phyloP scores from a whole-genome alignment of 2,797 vertebrate species.

The Lagodon rhomboides region DNA sequence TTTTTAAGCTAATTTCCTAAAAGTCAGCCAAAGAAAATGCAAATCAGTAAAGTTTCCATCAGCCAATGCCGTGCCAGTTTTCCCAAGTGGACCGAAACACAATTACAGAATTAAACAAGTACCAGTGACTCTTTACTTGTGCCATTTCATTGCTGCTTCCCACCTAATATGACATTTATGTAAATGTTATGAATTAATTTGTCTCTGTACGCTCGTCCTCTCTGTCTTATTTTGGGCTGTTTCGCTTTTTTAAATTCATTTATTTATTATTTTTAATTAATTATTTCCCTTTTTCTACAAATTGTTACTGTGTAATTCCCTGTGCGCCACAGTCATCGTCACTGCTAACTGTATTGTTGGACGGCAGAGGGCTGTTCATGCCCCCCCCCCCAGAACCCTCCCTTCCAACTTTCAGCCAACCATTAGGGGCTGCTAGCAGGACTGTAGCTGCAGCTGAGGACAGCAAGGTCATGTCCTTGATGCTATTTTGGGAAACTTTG shows the following conservation, averaged over 20 bases:
- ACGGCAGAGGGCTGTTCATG: background rate
- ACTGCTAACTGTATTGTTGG: background rate
- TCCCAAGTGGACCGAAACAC: constrained; percentile 58
- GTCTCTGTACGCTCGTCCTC: constrained; percentile 3
- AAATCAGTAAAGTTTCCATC: constrained; percentile 50
- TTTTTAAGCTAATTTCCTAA: constrained; percentile 47
- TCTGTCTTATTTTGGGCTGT: constrained; percentile 1
- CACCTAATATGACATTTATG: constrained; percentile 66
- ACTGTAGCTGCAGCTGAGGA: background rate
- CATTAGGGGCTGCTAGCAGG: constrained; percentile 25
- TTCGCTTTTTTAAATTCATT: constrained; percentile 4
- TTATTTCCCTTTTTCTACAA: background rate
- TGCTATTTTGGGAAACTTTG: constrained; percentile 5
- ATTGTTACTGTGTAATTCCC: background rate
- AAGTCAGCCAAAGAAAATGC: constrained; percentile 54
- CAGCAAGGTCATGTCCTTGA: constrained; percentile 34
- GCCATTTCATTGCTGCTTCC: constrained; percentile 46
- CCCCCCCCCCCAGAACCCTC: background rate
- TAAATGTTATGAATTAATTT: constrained; percentile 60
- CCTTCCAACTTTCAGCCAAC: background rate
- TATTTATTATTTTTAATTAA: constrained; percentile 26
- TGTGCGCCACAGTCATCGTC: background rate
- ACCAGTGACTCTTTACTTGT: constrained; percentile 50
- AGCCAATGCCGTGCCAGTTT: constrained; percentile 13
- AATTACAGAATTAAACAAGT: constrained; percentile 60